Percentiles rank a stretch among this genome's conserved stretches.
Conservation (phyloP, 2,113 vertebrate species). For the Mormyrus iriodes region DNA sequence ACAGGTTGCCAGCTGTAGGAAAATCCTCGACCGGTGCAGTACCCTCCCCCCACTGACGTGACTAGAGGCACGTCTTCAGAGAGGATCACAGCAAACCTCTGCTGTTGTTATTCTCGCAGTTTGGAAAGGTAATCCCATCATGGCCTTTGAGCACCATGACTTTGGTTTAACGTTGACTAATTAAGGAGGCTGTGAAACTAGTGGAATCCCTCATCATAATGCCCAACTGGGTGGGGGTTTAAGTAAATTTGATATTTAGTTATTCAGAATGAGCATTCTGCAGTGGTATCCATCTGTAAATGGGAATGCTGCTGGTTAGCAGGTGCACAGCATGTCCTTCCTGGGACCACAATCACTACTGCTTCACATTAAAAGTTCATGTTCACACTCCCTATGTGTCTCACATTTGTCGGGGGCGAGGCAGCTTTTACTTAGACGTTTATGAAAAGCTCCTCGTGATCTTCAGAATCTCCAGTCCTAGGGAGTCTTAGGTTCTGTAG, state of each 20-base stretch:
- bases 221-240: neutral
- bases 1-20: slow-evolving; percentile 54
- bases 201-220: neutral
- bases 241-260: neutral
- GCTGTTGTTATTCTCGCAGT: neutral
- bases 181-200: neutral
- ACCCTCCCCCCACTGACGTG: neutral
- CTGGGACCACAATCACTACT: neutral
- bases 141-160: neutral
- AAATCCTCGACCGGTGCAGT: slow-evolving; percentile 19
- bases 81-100: neutral
- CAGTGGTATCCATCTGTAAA: neutral
- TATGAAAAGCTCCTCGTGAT: neutral
- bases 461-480: neutral
- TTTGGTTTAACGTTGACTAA: neutral
- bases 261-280: neutral
- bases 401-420: too few relatives aligned
- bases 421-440: neutral
- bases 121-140: neutral
- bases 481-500: neutral
- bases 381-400: neutral
- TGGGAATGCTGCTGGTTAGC: neutral
- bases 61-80: neutral
- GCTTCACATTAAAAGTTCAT: neutral
- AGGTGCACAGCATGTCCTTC: neutral